Evolutionary conservation across 37 sponge, comb jelly and placozoan species (phyloP).

Genomic region (Spongilla lacustris): DNA sequence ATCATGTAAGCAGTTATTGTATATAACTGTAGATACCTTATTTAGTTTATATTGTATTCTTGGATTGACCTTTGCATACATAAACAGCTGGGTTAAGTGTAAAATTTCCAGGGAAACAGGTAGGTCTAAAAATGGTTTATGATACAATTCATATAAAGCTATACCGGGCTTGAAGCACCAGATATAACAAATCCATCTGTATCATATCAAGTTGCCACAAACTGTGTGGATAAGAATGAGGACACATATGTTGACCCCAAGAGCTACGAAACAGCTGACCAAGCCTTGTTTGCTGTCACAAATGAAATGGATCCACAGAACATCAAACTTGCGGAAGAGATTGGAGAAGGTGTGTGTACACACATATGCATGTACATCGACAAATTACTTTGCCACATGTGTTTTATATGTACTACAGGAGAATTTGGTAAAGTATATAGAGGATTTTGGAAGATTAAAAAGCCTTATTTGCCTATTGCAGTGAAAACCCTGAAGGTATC

Average conservation of each 20-base stretch:
- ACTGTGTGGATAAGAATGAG: neutral
- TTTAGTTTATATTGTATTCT: no score
- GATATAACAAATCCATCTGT: neutral
- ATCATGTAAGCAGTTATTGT: neutral
- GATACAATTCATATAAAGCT: no score
- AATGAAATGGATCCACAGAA: conserved; percentile 64
- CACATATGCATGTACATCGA: neutral
- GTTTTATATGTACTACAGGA: conserved; percentile 34
- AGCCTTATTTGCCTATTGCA: conserved; percentile 52
- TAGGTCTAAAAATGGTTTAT: no score
- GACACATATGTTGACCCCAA: conserved; percentile 72
- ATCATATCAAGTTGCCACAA: neutral
- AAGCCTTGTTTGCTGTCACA: conserved; percentile 64
- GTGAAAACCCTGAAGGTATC: conserved; percentile 83
- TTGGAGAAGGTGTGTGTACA: conserved; percentile 68
- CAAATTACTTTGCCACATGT: neutral
- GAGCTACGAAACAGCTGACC: conserved; percentile 47
- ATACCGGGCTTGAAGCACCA: no score
- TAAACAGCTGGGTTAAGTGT: no score
- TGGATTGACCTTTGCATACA: no score
- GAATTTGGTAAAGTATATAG: conserved; percentile 90
- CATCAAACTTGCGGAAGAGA: conserved; percentile 46
- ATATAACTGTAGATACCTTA: no score
- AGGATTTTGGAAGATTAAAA: conserved; percentile 51
- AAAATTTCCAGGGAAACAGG: no score